Percentiles rank a stretch among this genome's conserved stretches.
phyloP scores from a whole-genome alignment of 2,797 vertebrate species.

The Ciconia nigra region DNA sequence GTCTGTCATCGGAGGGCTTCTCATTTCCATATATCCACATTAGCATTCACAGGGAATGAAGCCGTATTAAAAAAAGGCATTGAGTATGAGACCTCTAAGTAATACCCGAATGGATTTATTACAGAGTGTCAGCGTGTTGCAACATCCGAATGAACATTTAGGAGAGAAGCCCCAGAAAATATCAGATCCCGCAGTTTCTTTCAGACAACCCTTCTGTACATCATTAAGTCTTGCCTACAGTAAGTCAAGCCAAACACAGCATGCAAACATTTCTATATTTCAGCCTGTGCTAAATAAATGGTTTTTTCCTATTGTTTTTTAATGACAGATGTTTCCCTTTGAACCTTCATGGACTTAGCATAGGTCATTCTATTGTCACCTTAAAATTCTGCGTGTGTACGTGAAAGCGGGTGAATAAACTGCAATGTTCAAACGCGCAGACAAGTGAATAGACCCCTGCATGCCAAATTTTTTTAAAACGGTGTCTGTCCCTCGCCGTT shows the following conservation, averaged over 20 bases:
- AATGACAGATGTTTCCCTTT: constrained; percentile 1
- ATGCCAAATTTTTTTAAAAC: neutral
- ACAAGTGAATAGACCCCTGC: neutral
- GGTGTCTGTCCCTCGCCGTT: neutral
- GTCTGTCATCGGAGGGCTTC: neutral
- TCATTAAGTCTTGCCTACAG: neutral
- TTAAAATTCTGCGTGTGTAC: neutral
- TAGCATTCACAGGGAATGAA: neutral
- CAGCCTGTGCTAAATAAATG: neutral
- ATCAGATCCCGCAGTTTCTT: neutral
- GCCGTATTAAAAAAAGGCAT: neutral
- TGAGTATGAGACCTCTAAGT: neutral
- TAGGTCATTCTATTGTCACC: neutral
- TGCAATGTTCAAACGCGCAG: neutral
- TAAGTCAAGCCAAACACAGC: constrained; percentile 8
- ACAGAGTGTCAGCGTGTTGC: neutral
- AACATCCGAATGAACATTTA: neutral
- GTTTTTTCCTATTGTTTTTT: neutral
- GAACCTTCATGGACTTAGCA: neutral
- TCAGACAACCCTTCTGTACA: neutral
- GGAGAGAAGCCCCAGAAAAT: neutral
- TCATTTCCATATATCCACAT: neutral
- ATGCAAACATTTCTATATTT: neutral
- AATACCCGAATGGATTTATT: neutral
- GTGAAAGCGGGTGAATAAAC: neutral